These are phyloP conservation scores for Hippopotamus amphibius DNA, from an alignment of 2,113 vertebrate genomes.

Conservation along the genomic window DNA sequence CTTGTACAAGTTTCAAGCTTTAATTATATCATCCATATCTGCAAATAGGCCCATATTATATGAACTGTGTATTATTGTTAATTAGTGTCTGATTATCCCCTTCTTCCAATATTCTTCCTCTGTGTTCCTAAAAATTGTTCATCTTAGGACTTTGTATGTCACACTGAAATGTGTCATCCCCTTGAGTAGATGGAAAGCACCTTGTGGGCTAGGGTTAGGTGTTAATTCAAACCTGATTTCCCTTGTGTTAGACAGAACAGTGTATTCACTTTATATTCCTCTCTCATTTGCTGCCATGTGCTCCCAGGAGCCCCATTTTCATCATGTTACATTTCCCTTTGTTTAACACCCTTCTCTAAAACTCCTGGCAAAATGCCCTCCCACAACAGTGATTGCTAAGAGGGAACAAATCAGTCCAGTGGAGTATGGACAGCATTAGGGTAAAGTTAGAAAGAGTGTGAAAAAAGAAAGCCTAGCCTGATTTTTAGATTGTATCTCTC, in stretches of 20 bases:
- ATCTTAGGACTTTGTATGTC: neutral
- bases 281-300: conserved; percentile 23
- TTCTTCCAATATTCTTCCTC: neutral
- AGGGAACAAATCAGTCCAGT: neutral
- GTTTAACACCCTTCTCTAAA: neutral
- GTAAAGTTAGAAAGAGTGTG: neutral
- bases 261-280: neutral
- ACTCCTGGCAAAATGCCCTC: neutral
- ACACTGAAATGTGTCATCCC: neutral
- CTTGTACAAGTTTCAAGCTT: neutral
- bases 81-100: neutral
- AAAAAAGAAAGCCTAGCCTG: neutral
- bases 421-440: neutral
- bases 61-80: neutral
- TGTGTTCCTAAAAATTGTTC: neutral
- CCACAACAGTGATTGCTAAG: neutral
- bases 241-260: neutral
- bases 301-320: conserved; percentile 10
- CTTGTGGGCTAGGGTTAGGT: neutral
- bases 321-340: neutral
- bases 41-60: neutral
- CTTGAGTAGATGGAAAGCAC: neutral
- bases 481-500: neutral
- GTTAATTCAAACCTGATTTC: neutral
- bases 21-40: neutral